A percentile compares a stretch with the other conserved stretches of the same genome.
phyloP scores from a whole-genome alignment of 23 tunicate species.

The Ciona savignyi region DNA sequence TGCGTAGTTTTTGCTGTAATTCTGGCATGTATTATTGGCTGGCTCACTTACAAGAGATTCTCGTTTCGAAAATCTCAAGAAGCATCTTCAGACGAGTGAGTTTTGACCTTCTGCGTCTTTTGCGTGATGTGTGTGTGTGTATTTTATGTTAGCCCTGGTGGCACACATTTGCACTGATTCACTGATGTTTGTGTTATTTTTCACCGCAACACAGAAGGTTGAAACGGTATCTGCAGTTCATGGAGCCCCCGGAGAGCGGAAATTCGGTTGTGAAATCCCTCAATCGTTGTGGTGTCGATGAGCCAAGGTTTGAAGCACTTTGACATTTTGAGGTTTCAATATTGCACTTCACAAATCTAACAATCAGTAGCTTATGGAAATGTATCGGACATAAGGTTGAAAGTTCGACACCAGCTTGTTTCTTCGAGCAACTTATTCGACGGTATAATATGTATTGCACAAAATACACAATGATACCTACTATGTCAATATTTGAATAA shows the following conservation, averaged over 20 bases:
- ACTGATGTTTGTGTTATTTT: not conserved
- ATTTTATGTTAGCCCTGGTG: not conserved
- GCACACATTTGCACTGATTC: not conserved
- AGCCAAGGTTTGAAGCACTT: too few relatives aligned
- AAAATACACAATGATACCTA: too few relatives aligned
- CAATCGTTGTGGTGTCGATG: too few relatives aligned
- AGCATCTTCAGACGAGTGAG: conserved; percentile 6
- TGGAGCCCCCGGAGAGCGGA: conserved; percentile 39
- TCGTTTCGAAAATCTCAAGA: conserved; percentile 9
- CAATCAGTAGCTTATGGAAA: too few relatives aligned
- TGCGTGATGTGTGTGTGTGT: not conserved
- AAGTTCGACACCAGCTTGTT: too few relatives aligned
- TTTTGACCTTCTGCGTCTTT: not conserved
- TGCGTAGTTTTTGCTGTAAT: not conserved
- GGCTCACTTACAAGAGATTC: conserved; percentile 7
- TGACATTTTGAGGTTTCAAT: too few relatives aligned
- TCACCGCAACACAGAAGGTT: conserved; percentile 16
- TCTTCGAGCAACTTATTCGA: too few relatives aligned
- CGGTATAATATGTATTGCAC: too few relatives aligned
- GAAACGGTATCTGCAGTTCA: conserved; percentile 35
- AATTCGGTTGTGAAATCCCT: too few relatives aligned
- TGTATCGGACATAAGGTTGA: too few relatives aligned
- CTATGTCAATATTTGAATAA: too few relatives aligned
- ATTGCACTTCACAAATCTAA: too few relatives aligned
- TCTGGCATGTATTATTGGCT: conserved; percentile 4